phyloP scores from a whole-genome alignment of 1,140 invertebrate species.

The Heliothis subflexa region DNA sequence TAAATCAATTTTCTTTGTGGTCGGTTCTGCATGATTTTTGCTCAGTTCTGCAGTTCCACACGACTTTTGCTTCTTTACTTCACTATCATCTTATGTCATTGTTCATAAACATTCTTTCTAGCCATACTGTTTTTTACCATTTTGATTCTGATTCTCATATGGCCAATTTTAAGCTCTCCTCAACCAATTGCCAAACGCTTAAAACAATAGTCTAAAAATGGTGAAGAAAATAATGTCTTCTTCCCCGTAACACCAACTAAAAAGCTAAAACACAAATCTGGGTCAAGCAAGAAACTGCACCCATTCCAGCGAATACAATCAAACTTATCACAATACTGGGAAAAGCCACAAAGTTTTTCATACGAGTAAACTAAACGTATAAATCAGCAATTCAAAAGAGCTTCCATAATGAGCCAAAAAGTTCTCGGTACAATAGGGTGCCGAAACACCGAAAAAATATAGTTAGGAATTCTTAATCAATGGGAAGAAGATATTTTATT shows the following conservation, averaged over 20 bases:
- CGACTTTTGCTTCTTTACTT: too few species aligned
- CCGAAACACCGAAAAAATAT: conserved; percentile 26
- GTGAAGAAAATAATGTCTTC: too few species aligned
- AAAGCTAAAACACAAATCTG: too few species aligned
- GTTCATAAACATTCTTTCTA: too few species aligned
- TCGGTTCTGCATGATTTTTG: background rate
- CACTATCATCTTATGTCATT: background rate
- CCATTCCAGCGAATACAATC: too few species aligned
- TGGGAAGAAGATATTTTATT: background rate
- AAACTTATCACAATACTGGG: background rate
- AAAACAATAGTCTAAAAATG: too few species aligned
- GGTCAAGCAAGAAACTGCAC: too few species aligned
- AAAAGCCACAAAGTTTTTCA: conserved; percentile 8
- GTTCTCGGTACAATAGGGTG: conserved; percentile 30
- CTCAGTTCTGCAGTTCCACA: too few species aligned
- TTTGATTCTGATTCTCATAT: background rate
- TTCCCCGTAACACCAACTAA: too few species aligned
- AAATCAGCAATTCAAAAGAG: conserved; percentile 37
- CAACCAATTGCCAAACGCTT: too few species aligned
- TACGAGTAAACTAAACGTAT: conserved; percentile 21
- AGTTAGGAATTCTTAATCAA: conserved; percentile 32
- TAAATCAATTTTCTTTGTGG: too few species aligned
- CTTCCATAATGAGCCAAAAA: conserved; percentile 26
- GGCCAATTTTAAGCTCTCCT: background rate
- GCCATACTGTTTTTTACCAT: too few species aligned